These are phyloP conservation scores for Cheilosia impressa DNA, from an alignment of 2,888 invertebrate genomes.

Conservation along the genomic window DNA sequence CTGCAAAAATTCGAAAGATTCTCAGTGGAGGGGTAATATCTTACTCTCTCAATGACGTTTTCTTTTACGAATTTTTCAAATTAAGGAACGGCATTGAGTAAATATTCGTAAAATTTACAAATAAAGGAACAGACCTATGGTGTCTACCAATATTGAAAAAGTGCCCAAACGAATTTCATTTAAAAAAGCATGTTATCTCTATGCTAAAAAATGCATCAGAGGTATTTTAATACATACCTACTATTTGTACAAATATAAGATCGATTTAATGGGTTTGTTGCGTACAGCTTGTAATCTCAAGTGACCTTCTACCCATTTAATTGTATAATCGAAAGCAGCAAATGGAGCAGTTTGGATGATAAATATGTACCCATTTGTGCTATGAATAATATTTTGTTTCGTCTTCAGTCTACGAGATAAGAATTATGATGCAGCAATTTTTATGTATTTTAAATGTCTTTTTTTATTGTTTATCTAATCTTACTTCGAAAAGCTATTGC, in stretches of 20 bases:
- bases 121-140: too few relatives aligned
- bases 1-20: too few relatives aligned
- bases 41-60: too few relatives aligned
- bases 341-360: neutral
- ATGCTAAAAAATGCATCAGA: neutral
- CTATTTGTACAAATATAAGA: neutral
- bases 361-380: neutral
- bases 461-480: conserved; percentile 12
- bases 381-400: neutral
- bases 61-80: too few relatives aligned
- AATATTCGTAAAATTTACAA: too few relatives aligned
- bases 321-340: neutral
- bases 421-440: neutral
- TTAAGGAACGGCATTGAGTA: too few relatives aligned
- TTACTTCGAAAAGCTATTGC: neutral
- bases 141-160: too few relatives aligned
- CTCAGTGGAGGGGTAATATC: too few relatives aligned
- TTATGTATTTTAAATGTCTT: neutral
- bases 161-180: too few relatives aligned
- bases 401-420: neutral
- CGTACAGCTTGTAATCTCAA: conserved; percentile 2
- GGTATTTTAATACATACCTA: neutral
- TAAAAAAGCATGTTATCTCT: too few relatives aligned
- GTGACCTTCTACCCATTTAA: neutral
- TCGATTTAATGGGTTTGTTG: neutral